phyloP scores from a whole-genome alignment of 2,113 vertebrate species.

The Daphoenositta chrysoptera region DNA sequence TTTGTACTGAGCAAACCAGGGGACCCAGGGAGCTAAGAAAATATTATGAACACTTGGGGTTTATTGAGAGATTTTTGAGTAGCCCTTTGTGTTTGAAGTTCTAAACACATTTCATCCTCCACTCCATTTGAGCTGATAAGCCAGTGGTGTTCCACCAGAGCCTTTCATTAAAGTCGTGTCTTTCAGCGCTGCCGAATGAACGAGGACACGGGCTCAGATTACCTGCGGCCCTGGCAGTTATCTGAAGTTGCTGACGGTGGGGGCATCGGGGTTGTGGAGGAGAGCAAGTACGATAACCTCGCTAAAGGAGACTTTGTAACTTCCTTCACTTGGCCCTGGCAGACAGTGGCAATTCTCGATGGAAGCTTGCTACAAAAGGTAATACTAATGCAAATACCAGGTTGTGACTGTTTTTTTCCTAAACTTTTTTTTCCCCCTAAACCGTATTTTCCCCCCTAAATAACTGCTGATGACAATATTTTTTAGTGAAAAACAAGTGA shows the following conservation, averaged over 20 bases:
- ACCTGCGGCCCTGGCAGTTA: slow-evolving; percentile 85
- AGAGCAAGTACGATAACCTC: slow-evolving; percentile 72
- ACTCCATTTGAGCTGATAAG: not conserved
- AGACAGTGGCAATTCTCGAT: slow-evolving; percentile 80
- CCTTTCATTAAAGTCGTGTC: not conserved
- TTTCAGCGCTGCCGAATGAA: slow-evolving; percentile 93
- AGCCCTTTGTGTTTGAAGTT: not conserved
- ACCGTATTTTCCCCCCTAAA: not conserved
- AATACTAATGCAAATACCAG: not conserved
- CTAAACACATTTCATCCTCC: not conserved
- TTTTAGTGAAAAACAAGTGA: not conserved
- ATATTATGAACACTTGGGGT: not conserved
- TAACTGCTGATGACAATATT: not conserved
- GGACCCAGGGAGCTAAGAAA: not conserved
- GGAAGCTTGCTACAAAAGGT: slow-evolving; percentile 86
- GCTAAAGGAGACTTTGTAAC: slow-evolving; percentile 81
- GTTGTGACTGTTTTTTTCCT: not conserved
- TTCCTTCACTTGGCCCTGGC: slow-evolving; percentile 91
- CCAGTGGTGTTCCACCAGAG: not conserved
- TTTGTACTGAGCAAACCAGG: not conserved
- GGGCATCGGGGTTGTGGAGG: slow-evolving; percentile 85
- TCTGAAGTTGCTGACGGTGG: slow-evolving; percentile 83
- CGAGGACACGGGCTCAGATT: slow-evolving; percentile 84
- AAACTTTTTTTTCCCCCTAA: not conserved
- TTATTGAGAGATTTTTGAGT: not conserved